Percentiles rank a stretch among this genome's conserved stretches.
These are phyloP conservation scores for Chironomus striatipennis DNA, from an alignment of 1,140 invertebrate species.

Conservation along the genomic window DNA sequence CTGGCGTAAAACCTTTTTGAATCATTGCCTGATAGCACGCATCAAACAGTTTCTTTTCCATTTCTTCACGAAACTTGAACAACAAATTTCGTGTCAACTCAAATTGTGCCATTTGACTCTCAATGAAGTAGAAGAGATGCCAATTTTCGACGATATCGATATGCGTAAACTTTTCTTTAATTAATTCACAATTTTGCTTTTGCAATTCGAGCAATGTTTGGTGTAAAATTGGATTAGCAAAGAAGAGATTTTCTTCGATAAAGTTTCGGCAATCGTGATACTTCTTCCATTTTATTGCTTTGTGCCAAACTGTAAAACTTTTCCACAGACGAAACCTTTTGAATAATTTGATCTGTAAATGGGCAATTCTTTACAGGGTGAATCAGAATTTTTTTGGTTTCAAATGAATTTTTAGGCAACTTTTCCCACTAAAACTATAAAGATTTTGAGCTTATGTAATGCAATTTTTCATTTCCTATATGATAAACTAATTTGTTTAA, in stretches of 20 bases:
- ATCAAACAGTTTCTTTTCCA: constrained; percentile 36
- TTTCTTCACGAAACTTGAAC: constrained; percentile 32
- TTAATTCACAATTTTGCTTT: constrained; percentile 58
- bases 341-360: constrained; percentile 59
- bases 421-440: too few relatives aligned
- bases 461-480: too few relatives aligned
- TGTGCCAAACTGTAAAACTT: constrained; percentile 70
- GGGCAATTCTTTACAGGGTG: too few relatives aligned
- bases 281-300: constrained; percentile 62
- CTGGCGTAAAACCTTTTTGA: constrained; percentile 61
- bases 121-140: constrained; percentile 55
- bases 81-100: constrained; percentile 31
- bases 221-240: constrained; percentile 59
- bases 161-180: constrained; percentile 51
- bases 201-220: constrained; percentile 59
- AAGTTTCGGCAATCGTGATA: constrained; percentile 47
- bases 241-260: constrained; percentile 59
- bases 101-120: constrained; percentile 49
- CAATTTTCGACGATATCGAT: constrained; percentile 46
- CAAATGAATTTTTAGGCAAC: too few relatives aligned
- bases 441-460: too few relatives aligned
- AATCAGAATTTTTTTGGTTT: too few relatives aligned
- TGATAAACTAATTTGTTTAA: too few relatives aligned
- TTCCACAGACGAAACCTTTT: constrained; percentile 68
- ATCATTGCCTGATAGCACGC: constrained; percentile 63